phyloP scores from a whole-genome alignment of 2,888 invertebrate species.

The Nemoura dubitans region DNA sequence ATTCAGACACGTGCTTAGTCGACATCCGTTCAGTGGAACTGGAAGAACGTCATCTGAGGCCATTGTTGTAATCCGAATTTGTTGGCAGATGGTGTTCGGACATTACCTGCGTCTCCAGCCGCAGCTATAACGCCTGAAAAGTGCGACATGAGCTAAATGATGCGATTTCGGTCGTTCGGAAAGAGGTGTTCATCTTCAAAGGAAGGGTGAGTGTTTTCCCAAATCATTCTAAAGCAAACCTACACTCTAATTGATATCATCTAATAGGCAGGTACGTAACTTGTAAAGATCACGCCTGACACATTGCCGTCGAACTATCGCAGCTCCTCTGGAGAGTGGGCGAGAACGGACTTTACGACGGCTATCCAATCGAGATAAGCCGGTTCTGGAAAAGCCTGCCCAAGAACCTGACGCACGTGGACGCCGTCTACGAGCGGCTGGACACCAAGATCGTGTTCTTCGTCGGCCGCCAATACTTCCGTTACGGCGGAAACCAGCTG shows the following conservation, averaged over 20 bases:
- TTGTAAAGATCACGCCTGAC: too few relatives aligned
- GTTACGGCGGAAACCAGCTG: constrained; percentile 78
- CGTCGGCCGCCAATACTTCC: constrained; percentile 78
- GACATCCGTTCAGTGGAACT: too few relatives aligned
- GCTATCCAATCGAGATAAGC: constrained; percentile 83
- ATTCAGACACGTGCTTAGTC: too few relatives aligned
- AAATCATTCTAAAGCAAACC: too few relatives aligned
- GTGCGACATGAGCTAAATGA: constrained; percentile 90
- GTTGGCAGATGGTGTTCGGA: too few relatives aligned
- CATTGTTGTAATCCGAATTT: too few relatives aligned
- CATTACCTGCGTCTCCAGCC: constrained; percentile 17
- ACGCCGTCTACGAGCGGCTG: constrained; percentile 91
- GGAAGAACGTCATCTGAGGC: too few relatives aligned
- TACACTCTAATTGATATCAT: too few relatives aligned
- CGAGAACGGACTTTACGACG: constrained; percentile 72
- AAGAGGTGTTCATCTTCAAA: constrained; percentile 91
- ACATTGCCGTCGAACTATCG: constrained; percentile 43
- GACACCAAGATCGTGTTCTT: constrained; percentile 93
- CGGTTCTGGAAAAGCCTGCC: constrained; percentile 87
- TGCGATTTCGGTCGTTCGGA: constrained; percentile 87
- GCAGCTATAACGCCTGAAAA: constrained; percentile 72
- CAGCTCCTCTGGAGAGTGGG: constrained; percentile 93
- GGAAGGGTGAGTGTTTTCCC: constrained; percentile 76
- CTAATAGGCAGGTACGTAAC: too few relatives aligned
- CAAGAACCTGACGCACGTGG: constrained; percentile 80